A percentile compares a stretch with the other conserved stretches of the same genome.
phyloP scores from a whole-genome alignment of 2,888 invertebrate species.

The Nycteola revayana region DNA sequence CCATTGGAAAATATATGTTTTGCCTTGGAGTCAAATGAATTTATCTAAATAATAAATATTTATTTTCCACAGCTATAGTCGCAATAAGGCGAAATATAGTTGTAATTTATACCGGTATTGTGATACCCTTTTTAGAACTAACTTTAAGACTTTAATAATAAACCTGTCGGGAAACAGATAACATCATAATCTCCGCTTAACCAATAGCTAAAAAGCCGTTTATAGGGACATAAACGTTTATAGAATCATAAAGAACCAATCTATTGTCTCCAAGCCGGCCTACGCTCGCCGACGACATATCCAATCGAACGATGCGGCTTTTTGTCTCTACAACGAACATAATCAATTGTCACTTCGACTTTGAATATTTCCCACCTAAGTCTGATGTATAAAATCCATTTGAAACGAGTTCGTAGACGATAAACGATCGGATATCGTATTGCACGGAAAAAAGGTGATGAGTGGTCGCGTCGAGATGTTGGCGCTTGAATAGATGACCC shows the following conservation, averaged over 20 bases:
- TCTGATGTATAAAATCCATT: slow-evolving; percentile 65
- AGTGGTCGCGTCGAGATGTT: slow-evolving; percentile 59
- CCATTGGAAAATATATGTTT: too few relatives aligned
- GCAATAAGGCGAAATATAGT: too few relatives aligned
- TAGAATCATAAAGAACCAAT: slow-evolving; percentile 79
- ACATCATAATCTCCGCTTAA: slow-evolving; percentile 67
- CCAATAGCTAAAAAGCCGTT: slow-evolving; percentile 76
- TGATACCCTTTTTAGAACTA: slow-evolving; percentile 43
- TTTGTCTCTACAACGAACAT: slow-evolving; percentile 68
- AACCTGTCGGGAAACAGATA: slow-evolving; percentile 67
- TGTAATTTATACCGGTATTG: slow-evolving; percentile 40
- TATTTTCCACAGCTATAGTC: too few relatives aligned
- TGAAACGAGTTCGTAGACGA: slow-evolving; percentile 70
- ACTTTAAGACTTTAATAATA: slow-evolving; percentile 63
- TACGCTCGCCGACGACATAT: slow-evolving; percentile 71
- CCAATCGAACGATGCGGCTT: slow-evolving; percentile 76
- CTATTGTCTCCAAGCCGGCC: slow-evolving; percentile 73
- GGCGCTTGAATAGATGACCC: slow-evolving; percentile 67
- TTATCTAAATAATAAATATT: too few relatives aligned
- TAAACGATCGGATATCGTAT: slow-evolving; percentile 77
- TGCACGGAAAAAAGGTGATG: slow-evolving; percentile 78
- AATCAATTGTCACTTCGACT: slow-evolving; percentile 77
- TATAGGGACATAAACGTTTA: slow-evolving; percentile 79
- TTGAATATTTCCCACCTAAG: slow-evolving; percentile 69
- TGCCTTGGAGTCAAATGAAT: too few relatives aligned